Evolutionary conservation across 2,113 vertebrate genomes (phyloP).

Genomic region (Microtus richardsoni): DNA sequence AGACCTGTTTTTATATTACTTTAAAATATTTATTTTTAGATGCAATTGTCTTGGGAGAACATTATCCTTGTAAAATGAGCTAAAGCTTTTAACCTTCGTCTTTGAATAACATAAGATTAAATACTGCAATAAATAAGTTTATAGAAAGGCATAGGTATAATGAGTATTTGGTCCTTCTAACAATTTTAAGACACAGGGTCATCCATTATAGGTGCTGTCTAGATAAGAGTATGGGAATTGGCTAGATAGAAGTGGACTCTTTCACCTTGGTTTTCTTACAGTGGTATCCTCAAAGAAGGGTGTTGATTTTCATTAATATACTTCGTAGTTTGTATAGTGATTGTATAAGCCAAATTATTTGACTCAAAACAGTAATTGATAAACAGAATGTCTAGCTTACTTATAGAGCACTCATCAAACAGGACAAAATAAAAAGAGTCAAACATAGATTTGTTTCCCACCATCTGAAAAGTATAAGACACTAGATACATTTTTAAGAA

Average conservation of each 20-base stretch:
- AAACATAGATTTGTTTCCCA: background rate
- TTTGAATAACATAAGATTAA: constrained; percentile 36
- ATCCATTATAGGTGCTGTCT: constrained; percentile 31
- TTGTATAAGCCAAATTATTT: background rate
- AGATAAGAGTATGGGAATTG: background rate
- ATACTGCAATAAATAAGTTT: constrained; percentile 35
- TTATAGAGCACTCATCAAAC: background rate
- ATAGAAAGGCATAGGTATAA: constrained; percentile 1
- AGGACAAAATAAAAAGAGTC: background rate
- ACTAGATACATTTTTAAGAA: background rate
- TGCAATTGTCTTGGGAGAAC: constrained; percentile 35
- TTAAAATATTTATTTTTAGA: background rate
- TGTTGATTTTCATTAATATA: background rate
- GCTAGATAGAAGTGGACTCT: background rate
- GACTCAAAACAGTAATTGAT: background rate
- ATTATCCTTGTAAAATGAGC: constrained; percentile 4
- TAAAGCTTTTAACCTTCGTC: constrained; percentile 3
- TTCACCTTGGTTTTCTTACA: background rate
- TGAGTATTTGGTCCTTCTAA: background rate
- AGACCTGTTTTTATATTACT: background rate
- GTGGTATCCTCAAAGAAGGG: background rate
- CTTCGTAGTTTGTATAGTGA: background rate
- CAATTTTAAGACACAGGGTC: constrained; percentile 29
- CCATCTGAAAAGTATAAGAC: background rate
- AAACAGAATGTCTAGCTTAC: background rate